Conservation (phyloP, 2,797 vertebrate species). For the Momotus momota region DNA sequence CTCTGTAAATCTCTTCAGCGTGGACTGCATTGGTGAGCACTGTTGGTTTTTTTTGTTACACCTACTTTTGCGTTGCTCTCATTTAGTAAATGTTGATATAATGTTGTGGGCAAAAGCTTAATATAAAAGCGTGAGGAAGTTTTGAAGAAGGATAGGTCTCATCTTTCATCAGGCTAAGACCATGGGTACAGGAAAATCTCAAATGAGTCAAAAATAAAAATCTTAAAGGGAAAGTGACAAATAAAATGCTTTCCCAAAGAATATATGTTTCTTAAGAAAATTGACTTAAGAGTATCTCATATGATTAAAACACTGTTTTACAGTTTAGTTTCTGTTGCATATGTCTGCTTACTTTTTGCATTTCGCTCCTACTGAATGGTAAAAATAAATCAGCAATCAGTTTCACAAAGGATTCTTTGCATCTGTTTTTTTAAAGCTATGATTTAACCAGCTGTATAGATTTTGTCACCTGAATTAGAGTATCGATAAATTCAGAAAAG, state of each 20-base stretch:
- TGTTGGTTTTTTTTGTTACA: not conserved
- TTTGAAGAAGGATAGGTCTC: not conserved
- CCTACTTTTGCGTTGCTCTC: not conserved
- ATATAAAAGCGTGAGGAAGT: not conserved
- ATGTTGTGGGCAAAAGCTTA: not conserved
- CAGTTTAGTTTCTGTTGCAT: not conserved
- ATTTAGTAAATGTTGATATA: not conserved
- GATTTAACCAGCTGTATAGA: not conserved
- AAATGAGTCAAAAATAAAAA: not conserved
- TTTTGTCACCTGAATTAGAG: not conserved
- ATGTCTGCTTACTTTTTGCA: not conserved
- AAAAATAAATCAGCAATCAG: not conserved
- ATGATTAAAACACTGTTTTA: not conserved
- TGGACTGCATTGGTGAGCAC: conserved; percentile 88
- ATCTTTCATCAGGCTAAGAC: not conserved
- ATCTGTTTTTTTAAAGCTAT: not conserved
- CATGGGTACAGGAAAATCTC: not conserved
- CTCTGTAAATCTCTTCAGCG: conserved; percentile 83
- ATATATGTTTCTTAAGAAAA: not conserved
- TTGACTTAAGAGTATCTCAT: not conserved
- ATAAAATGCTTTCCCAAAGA: not conserved
- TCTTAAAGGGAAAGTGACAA: not conserved
- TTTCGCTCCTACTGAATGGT: not conserved
- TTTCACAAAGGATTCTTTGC: not conserved
- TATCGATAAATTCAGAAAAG: not conserved